Evolutionary conservation across 2,888 invertebrate species (phyloP).

Genomic region (Rhamnusium bicolor): DNA sequence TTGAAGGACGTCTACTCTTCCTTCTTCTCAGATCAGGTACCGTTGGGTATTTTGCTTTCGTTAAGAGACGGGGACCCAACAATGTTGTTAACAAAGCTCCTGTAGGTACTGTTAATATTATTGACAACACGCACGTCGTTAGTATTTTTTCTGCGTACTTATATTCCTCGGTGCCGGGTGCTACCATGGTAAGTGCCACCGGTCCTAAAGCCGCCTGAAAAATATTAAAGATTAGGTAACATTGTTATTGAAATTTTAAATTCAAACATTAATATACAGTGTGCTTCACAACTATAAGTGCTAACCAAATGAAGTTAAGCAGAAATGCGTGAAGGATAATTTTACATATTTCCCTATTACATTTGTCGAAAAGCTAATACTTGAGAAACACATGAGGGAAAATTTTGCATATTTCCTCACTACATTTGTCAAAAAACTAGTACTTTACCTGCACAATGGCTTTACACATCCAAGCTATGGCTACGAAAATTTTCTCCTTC

Average conservation of each 20-base stretch:
- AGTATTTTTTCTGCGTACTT: conserved; percentile 81
- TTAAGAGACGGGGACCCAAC: conserved; percentile 83
- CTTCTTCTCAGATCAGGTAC: conserved; percentile 84
- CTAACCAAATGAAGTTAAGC: too few species aligned
- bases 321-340: too few species aligned
- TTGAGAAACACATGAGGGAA: too few species aligned
- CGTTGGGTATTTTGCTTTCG: conserved; percentile 82
- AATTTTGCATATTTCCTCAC: too few species aligned
- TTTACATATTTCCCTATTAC: too few species aligned
- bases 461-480: conserved; percentile 95
- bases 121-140: conserved; percentile 85
- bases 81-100: conserved; percentile 87
- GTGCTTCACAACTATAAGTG: too few species aligned
- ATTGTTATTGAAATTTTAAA: not conserved
- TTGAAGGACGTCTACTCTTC: conserved; percentile 80
- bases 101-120: conserved; percentile 86
- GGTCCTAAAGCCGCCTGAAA: conserved; percentile 49
- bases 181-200: conserved; percentile 31
- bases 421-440: too few species aligned
- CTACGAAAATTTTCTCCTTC: conserved; percentile 94
- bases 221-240: conserved; percentile 5
- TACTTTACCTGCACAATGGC: conserved; percentile 91
- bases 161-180: conserved; percentile 67
- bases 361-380: too few species aligned
- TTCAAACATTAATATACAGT: too few species aligned